Evolutionary conservation across 2,888 invertebrate species (phyloP).

Genomic region (Trissonchulus latispiculum): DNA sequence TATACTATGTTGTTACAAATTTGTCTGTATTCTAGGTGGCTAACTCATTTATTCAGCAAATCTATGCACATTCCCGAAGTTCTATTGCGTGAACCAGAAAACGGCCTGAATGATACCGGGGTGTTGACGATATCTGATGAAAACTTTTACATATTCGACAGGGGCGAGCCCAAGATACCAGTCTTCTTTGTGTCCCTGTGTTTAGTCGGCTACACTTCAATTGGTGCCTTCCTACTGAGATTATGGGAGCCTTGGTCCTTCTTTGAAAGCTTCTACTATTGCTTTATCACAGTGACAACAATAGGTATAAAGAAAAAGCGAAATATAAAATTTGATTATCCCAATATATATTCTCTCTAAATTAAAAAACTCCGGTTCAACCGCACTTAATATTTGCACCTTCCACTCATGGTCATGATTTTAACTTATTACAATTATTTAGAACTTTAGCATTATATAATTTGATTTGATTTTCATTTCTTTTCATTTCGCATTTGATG

Average conservation of each 20-base stretch:
- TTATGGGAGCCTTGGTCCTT: conserved; percentile 43
- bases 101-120: not conserved
- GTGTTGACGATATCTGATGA: not conserved
- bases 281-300: conserved; percentile 44
- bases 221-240: conserved; percentile 41
- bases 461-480: no score
- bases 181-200: conserved; percentile 41
- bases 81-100: not conserved
- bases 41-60: not conserved
- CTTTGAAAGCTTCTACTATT: conserved; percentile 44
- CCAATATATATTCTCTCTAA: no score
- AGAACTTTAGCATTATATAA: no score
- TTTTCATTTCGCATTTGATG: no score
- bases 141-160: not conserved
- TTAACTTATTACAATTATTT: no score
- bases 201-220: conserved; percentile 43
- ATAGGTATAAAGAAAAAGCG: no score
- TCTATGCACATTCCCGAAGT: not conserved
- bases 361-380: no score
- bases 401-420: no score
- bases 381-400: no score
- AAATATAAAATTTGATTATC: no score
- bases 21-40: not conserved
- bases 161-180: conserved; percentile 11
- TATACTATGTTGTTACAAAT: no score